These are phyloP conservation scores for Acanthaster planci DNA, from an alignment of 35 echinoderm and acorn worm species.

Conservation along the genomic window DNA sequence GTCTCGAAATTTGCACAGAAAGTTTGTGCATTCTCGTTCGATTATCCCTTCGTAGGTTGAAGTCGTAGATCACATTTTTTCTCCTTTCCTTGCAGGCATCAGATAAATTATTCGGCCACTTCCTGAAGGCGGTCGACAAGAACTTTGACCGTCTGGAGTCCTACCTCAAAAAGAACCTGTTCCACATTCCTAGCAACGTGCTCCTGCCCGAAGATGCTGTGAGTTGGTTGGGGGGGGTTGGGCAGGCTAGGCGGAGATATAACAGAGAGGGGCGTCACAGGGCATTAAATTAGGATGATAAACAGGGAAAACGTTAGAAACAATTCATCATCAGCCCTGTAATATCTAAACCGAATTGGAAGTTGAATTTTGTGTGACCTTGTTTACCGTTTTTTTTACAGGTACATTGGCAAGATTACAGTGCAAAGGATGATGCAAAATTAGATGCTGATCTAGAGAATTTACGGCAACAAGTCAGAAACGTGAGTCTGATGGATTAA, in stretches of 20 bases:
- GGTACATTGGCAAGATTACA: conserved; percentile 56
- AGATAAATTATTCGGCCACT: conserved; percentile 61
- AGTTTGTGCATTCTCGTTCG: no score
- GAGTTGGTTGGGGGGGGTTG: not conserved
- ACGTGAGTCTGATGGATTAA: conserved; percentile 63
- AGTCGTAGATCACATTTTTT: no score
- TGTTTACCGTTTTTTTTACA: no score
- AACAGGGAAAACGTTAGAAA: no score
- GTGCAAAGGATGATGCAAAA: conserved; percentile 55
- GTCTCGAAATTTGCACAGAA: no score
- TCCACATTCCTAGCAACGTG: conserved; percentile 75
- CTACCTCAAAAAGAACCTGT: conserved; percentile 89
- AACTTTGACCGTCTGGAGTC: conserved; percentile 83
- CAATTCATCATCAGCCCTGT: no score
- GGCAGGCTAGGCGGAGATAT: not conserved
- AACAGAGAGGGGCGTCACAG: no score
- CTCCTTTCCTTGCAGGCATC: conserved; percentile 55
- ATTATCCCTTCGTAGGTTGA: no score
- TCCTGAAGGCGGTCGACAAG: conserved; percentile 67
- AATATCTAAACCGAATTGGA: not conserved
- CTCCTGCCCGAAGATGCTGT: conserved; percentile 73
- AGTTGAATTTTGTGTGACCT: not conserved
- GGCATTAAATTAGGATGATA: no score
- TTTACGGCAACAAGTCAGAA: conserved; percentile 62
- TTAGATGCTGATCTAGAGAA: conserved; percentile 79